These are phyloP conservation scores for Phyllopteryx taeniolatus DNA, from an alignment of 2,113 vertebrate species.

Conservation along the genomic window DNA sequence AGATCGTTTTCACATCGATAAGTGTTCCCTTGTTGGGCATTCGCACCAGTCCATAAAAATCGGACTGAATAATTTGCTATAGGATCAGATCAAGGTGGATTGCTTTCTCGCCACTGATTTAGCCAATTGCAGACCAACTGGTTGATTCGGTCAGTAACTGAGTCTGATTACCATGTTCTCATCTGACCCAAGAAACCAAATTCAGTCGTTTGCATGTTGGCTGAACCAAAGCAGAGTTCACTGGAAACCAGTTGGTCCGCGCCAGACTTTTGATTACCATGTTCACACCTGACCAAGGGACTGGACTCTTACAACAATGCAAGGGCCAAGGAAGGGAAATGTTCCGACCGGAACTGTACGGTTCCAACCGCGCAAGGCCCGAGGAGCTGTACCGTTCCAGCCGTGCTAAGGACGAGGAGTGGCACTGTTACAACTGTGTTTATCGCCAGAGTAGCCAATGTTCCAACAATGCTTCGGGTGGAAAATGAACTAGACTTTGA, in stretches of 20 bases:
- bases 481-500: background rate
- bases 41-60: too few relatives aligned
- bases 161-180: background rate
- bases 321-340: background rate
- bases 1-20: background rate
- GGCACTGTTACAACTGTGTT: background rate
- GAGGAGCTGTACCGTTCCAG: background rate
- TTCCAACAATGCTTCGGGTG: background rate
- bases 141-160: background rate
- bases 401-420: background rate
- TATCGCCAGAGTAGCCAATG: background rate
- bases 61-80: background rate
- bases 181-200: background rate
- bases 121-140: background rate
- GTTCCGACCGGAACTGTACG: background rate
- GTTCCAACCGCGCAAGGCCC: background rate
- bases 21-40: background rate
- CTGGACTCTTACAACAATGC: background rate
- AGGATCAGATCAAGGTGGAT: background rate
- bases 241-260: background rate
- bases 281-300: background rate
- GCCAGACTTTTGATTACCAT: background rate
- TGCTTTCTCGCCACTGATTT: background rate
- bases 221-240: too few relatives aligned
- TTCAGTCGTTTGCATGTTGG: too few relatives aligned